Percentiles rank a stretch among this genome's conserved stretches.
Evolutionary conservation across 2,113 vertebrate species (phyloP).

Genomic region (Stegostoma tigrinum): DNA sequence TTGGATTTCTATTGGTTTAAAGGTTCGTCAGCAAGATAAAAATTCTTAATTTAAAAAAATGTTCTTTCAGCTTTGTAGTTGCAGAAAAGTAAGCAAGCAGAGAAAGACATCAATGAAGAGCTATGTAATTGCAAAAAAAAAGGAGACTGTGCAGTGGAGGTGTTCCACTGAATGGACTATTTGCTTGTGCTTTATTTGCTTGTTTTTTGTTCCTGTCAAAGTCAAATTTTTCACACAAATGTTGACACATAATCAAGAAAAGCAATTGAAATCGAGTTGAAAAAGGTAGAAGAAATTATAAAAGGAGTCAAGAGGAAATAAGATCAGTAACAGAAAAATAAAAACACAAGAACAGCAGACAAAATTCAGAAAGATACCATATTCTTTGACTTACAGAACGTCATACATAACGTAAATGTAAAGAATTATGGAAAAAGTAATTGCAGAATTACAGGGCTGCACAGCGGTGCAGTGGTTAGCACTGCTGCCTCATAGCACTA

Average conservation of each 20-base stretch:
- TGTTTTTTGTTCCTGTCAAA: not conserved
- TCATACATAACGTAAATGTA: not conserved
- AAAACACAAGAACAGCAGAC: not conserved
- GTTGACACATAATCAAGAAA: not conserved
- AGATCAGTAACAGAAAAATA: not conserved
- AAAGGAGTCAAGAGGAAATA: not conserved
- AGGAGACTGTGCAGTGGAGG: no score
- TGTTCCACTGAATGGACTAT: no score
- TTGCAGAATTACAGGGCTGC: not conserved
- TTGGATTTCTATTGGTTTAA: no score
- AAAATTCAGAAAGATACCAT: not conserved
- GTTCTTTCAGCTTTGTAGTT: no score
- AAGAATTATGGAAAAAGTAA: not conserved
- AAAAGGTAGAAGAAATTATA: not conserved
- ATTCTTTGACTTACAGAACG: not conserved
- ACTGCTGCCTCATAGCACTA: no score
- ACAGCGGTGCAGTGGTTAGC: no score
- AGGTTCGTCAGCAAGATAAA: no score
- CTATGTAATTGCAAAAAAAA: no score
- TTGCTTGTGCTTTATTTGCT: not conserved
- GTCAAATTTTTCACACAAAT: not conserved
- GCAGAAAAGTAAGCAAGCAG: no score
- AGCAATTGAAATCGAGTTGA: not conserved
- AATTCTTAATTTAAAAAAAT: no score
- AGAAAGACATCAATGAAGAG: no score